A percentile compares a stretch with the other conserved stretches of the same genome.
These are phyloP conservation scores for Spodoptera frugiperda DNA, from an alignment of 1,140 invertebrate genomes.

Conservation along the genomic window DNA sequence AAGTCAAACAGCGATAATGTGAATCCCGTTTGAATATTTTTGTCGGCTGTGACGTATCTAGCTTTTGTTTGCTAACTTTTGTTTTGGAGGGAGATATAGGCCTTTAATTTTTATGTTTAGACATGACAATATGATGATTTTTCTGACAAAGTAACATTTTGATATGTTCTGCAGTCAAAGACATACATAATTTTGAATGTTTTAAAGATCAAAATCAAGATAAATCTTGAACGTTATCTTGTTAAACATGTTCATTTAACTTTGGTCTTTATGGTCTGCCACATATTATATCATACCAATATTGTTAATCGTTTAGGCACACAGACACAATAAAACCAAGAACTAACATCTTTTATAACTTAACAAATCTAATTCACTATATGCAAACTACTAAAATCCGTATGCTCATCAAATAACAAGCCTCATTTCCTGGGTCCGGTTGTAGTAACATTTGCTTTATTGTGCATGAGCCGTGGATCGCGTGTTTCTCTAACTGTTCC, in stretches of 20 bases:
- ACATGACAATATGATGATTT: too few species aligned
- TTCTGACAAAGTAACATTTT: too few species aligned
- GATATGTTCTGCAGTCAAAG: too few species aligned
- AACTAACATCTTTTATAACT: conserved; percentile 23
- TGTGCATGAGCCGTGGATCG: conserved; percentile 67
- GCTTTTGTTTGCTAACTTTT: conserved; percentile 46
- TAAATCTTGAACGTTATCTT: too few species aligned
- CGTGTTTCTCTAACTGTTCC: conserved; percentile 52
- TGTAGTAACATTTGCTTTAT: conserved; percentile 75
- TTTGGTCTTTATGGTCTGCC: too few species aligned
- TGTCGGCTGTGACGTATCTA: conserved; percentile 57
- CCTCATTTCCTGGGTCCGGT: conserved; percentile 66
- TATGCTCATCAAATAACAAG: conserved; percentile 64
- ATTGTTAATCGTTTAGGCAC: too few species aligned
- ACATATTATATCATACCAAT: too few species aligned
- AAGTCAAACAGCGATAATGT: conserved; percentile 85
- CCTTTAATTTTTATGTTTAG: too few species aligned
- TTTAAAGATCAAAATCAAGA: too few species aligned
- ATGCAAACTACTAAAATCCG: conserved; percentile 38
- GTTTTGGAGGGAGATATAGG: not conserved
- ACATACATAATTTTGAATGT: too few species aligned
- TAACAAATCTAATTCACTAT: not conserved
- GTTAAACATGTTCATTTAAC: too few species aligned
- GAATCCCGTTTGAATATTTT: conserved; percentile 77
- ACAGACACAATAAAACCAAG: too few species aligned